Evolutionary conservation across 2,888 invertebrate genomes (phyloP).

Genomic region (Nomada fucata): DNA sequence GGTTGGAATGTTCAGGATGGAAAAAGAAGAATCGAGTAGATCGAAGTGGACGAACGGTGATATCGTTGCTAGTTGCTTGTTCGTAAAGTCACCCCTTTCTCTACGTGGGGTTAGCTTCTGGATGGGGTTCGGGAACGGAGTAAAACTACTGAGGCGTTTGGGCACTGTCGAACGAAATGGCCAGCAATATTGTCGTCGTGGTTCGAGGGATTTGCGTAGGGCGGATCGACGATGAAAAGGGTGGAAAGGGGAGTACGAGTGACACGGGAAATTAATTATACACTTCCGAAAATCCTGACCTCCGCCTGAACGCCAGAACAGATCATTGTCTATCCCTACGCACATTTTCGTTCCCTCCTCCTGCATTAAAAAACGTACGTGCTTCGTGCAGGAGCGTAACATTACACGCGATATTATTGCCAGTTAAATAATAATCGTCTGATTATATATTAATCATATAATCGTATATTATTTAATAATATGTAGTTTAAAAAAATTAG

Average conservation of each 20-base stretch:
- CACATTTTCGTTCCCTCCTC: constrained; percentile 20
- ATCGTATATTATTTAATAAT: too few relatives aligned
- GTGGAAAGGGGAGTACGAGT: constrained; percentile 72
- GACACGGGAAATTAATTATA: constrained; percentile 84
- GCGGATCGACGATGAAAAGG: constrained; percentile 63
- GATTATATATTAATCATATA: too few relatives aligned
- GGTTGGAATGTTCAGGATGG: constrained; percentile 79
- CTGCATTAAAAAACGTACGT: neutral
- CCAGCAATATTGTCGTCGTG: constrained; percentile 83
- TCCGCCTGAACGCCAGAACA: constrained; percentile 61
- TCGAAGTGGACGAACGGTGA: constrained; percentile 44
- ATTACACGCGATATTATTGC: too few relatives aligned
- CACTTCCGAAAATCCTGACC: constrained; percentile 81
- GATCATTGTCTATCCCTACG: constrained; percentile 47
- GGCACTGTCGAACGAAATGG: constrained; percentile 82
- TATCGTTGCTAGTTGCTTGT: constrained; percentile 74
- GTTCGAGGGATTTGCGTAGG: constrained; percentile 76
- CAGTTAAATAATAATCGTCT: too few relatives aligned
- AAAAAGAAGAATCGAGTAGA: constrained; percentile 42
- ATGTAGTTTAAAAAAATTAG: too few relatives aligned
- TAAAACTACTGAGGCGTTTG: constrained; percentile 76
- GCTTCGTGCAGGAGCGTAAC: neutral
- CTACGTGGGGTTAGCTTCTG: constrained; percentile 68
- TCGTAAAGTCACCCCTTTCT: constrained; percentile 82
- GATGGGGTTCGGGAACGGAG: constrained; percentile 70